Percentiles rank a stretch among this genome's conserved stretches.
phyloP scores from a whole-genome alignment of 2,797 vertebrate species.

The Lophius americanus region DNA sequence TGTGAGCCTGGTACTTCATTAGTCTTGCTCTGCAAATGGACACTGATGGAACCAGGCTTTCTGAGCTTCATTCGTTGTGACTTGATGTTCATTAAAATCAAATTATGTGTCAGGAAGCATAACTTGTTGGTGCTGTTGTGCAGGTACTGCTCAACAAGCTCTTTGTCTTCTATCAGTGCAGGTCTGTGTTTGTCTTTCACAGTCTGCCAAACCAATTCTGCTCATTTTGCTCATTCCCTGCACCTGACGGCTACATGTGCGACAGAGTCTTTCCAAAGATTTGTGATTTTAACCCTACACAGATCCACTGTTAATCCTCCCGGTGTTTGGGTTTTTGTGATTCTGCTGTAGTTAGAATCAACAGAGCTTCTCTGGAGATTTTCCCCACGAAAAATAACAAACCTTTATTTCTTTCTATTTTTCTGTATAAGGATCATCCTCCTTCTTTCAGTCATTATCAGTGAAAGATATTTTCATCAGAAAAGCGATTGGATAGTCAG shows the following conservation, averaged over 20 bases:
- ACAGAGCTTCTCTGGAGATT: neutral
- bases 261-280: slow-evolving; percentile 18
- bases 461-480: too few species aligned
- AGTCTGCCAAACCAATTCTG: slow-evolving; percentile 53
- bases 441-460: too few species aligned
- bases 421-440: too few species aligned
- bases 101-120: slow-evolving; percentile 92
- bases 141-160: slow-evolving; percentile 74
- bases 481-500: too few species aligned
- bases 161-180: slow-evolving; percentile 68
- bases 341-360: neutral
- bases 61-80: slow-evolving; percentile 95
- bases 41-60: slow-evolving; percentile 77
- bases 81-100: slow-evolving; percentile 95
- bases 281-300: neutral
- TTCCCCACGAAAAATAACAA: slow-evolving; percentile 1
- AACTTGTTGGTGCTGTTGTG: slow-evolving; percentile 74
- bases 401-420: neutral
- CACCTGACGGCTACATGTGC: slow-evolving; percentile 50
- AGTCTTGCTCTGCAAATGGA: slow-evolving; percentile 76
- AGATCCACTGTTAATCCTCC: neutral
- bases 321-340: slow-evolving; percentile 1
- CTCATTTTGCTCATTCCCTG: slow-evolving; percentile 39
- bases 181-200: slow-evolving; percentile 68
- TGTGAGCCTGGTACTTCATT: slow-evolving; percentile 76